Evolutionary conservation across 30 jellyfish, hydroid and myxozoan species (phyloP).

Genomic region (Phacellophora camtschatica): DNA sequence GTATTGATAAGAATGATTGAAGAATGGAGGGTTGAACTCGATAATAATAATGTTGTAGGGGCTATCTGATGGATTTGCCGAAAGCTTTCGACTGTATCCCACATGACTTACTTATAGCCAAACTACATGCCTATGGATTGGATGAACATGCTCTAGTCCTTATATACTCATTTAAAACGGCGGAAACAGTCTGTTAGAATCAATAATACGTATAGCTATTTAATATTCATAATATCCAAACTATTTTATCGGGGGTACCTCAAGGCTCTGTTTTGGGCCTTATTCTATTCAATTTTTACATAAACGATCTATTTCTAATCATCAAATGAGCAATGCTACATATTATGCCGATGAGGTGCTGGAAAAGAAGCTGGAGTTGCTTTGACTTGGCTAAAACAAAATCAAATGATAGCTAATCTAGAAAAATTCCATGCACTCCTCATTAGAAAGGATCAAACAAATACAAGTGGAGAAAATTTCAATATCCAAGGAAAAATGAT

Average conservation of each 20-base stretch:
- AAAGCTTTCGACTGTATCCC: background rate
- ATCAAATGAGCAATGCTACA: conserved; percentile 2
- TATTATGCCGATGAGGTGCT: no score
- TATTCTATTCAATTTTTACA: no score
- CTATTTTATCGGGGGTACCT: no score
- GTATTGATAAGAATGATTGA: no score
- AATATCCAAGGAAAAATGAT: no score
- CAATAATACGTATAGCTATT: background rate
- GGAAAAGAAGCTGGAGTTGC: no score
- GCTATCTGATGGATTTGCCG: background rate
- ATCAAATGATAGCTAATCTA: no score
- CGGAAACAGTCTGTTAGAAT: conserved; percentile 15
- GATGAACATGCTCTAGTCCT: background rate
- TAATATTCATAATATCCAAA: conserved; percentile 1
- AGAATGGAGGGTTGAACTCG: background rate
- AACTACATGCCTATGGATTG: conserved; percentile 30
- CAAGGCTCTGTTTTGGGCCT: no score
- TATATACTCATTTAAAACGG: background rate
- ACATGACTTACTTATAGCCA: conserved; percentile 16
- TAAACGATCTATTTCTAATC: background rate
- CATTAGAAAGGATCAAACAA: no score
- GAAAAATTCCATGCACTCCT: no score
- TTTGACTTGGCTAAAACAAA: no score
- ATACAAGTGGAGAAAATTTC: no score
- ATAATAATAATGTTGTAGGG: background rate